phyloP scores from a whole-genome alignment of 1,140 invertebrate species.

The Ips nitidus region DNA sequence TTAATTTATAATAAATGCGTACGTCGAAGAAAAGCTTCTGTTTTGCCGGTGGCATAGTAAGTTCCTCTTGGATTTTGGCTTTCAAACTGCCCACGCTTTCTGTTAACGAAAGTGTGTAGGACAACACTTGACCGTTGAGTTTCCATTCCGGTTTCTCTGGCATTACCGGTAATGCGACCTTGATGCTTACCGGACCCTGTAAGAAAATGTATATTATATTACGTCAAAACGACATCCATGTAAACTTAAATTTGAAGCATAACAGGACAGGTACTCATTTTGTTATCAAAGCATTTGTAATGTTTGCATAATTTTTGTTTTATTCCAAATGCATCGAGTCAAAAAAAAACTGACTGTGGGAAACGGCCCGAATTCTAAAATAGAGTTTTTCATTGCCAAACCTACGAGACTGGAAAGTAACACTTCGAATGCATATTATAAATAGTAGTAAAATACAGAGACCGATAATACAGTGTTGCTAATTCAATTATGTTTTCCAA shows the following conservation, averaged over 20 bases:
- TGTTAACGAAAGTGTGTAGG: conserved; percentile 74
- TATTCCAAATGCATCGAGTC: too few relatives aligned
- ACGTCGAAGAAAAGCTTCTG: conserved; percentile 94
- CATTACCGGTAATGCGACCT: conserved; percentile 77
- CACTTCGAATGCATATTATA: too few relatives aligned
- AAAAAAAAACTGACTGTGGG: too few relatives aligned
- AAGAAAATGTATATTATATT: neutral
- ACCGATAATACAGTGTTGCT: too few relatives aligned
- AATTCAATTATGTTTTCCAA: too few relatives aligned
- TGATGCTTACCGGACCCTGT: conserved; percentile 71
- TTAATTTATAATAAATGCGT: conserved; percentile 34
- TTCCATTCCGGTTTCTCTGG: conserved; percentile 95
- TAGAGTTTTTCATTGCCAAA: too few relatives aligned
- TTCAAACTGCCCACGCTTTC: conserved; percentile 87
- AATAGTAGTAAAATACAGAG: too few relatives aligned
- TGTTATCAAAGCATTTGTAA: neutral
- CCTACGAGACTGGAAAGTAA: too few relatives aligned
- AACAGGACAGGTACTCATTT: neutral
- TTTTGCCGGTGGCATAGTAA: conserved; percentile 94
- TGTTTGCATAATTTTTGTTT: too few relatives aligned
- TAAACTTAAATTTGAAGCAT: too few relatives aligned
- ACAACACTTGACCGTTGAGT: conserved; percentile 88
- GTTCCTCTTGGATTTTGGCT: conserved; percentile 83
- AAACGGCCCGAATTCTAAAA: too few relatives aligned
- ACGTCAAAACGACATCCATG: neutral